These are phyloP conservation scores for Congeria kusceri DNA, from an alignment of 2,888 invertebrate species.

Conservation along the genomic window DNA sequence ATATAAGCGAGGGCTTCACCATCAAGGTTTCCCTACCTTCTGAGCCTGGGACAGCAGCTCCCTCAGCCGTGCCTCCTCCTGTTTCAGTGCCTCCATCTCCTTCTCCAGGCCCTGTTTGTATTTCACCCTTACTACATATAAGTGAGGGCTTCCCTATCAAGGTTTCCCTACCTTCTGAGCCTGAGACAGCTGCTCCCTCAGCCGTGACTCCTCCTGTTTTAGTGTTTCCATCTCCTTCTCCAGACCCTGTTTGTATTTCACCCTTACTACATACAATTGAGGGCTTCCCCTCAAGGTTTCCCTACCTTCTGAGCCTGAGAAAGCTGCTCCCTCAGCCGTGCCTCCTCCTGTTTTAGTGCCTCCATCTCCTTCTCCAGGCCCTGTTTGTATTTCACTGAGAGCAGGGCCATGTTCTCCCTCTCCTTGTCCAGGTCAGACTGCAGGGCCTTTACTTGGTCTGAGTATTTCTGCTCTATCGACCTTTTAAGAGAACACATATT, in stretches of 20 bases:
- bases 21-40: constrained; percentile 71
- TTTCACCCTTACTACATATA: too few relatives aligned
- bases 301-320: constrained; percentile 86
- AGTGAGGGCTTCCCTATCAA: constrained; percentile 86
- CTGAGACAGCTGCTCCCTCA: constrained; percentile 88
- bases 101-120: constrained; percentile 55
- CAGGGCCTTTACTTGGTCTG: constrained; percentile 91
- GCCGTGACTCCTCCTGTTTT: constrained; percentile 89
- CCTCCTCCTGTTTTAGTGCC: constrained; percentile 89
- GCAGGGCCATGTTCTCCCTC: constrained; percentile 90
- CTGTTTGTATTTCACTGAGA: constrained; percentile 84
- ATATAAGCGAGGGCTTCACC: too few relatives aligned
- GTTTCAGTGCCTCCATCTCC: constrained; percentile 89
- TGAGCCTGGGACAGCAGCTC: constrained; percentile 88
- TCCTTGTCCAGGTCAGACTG: constrained; percentile 90
- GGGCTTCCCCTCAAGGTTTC: too few relatives aligned
- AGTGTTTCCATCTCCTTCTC: constrained; percentile 88
- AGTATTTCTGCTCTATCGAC: constrained; percentile 91
- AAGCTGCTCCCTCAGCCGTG: constrained; percentile 89
- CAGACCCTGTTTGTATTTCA: too few relatives aligned
- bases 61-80: constrained; percentile 90
- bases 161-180: constrained; percentile 86
- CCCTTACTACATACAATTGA: too few relatives aligned
- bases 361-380: constrained; percentile 89
- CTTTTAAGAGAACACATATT: constrained; percentile 85